phyloP scores from a whole-genome alignment of 1,140 invertebrate genomes.

The Panagrolaimus sp. region DNA sequence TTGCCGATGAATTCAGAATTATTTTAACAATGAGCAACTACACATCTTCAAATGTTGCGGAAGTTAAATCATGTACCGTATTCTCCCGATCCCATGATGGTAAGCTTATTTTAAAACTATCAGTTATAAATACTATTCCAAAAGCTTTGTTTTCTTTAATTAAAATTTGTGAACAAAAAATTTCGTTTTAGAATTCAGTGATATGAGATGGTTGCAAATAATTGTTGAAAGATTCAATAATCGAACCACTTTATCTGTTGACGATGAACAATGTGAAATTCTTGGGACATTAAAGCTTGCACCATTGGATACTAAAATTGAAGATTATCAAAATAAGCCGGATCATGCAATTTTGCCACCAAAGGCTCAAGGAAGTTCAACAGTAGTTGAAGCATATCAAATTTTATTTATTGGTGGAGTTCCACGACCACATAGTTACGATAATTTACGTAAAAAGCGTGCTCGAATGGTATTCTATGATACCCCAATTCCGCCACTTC shows the following conservation, averaged over 20 bases:
- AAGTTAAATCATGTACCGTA: conserved; percentile 33
- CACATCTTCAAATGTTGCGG: background rate
- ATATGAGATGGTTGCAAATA: conserved; percentile 52
- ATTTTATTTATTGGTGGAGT: conserved; percentile 46
- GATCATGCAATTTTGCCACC: conserved; percentile 40
- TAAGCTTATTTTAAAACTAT: conserved; percentile 18
- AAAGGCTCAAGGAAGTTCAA: conserved; percentile 27
- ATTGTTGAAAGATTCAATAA: conserved; percentile 29
- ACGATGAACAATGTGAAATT: conserved; percentile 38
- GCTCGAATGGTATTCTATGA: conserved; percentile 37
- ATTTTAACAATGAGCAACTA: conserved; percentile 45
- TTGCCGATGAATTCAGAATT: conserved; percentile 47
- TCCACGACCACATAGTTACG: conserved; percentile 20
- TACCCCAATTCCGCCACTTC: conserved; percentile 33
- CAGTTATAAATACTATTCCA: conserved; percentile 13
- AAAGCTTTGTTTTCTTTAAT: background rate
- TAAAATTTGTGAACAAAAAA: background rate
- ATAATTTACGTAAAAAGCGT: conserved; percentile 22
- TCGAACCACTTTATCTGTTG: conserved; percentile 30
- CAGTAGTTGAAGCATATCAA: conserved; percentile 27
- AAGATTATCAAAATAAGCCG: background rate
- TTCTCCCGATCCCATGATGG: conserved; percentile 27
- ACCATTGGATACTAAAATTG: background rate
- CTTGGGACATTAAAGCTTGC: background rate
- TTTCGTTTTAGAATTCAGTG: conserved; percentile 44